Percentiles rank a stretch among this genome's conserved stretches.
These are phyloP conservation scores for Eleginops maclovinus DNA, from an alignment of 2,113 vertebrate species.

Conservation along the genomic window DNA sequence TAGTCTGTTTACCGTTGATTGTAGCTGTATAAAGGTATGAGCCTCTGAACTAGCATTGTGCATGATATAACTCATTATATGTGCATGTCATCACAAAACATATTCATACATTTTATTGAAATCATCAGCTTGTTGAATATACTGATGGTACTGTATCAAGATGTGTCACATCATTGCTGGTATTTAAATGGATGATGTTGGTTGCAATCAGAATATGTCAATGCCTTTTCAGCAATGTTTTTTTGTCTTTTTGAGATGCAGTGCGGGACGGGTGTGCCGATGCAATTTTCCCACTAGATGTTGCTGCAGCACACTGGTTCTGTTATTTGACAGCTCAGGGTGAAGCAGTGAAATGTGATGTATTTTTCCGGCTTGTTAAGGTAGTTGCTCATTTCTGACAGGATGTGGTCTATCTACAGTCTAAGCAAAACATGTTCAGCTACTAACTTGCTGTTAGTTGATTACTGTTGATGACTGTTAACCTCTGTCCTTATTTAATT, in stretches of 20 bases:
- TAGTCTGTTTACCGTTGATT: background rate
- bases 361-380: background rate
- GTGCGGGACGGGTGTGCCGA: background rate
- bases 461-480: background rate
- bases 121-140: background rate
- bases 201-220: background rate
- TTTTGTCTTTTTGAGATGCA: background rate
- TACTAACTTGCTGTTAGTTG: background rate
- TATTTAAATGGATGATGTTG: background rate
- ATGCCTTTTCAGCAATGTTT: background rate
- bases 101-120: background rate
- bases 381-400: background rate
- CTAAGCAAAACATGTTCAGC: background rate
- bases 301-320: slow-evolving; percentile 8
- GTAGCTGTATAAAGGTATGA: too few relatives aligned
- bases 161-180: background rate
- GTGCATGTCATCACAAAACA: background rate
- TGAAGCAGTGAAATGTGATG: too few relatives aligned
- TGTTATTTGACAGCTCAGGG: background rate
- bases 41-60: too few relatives aligned
- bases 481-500: background rate
- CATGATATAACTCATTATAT: background rate
- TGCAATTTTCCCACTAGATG: slow-evolving; percentile 55
- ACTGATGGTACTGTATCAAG: too few relatives aligned
- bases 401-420: slow-evolving; percentile 11